Percentiles rank a stretch among this genome's conserved stretches.
phyloP scores from a whole-genome alignment of 1,140 invertebrate genomes.

The Euwallacea similis region DNA sequence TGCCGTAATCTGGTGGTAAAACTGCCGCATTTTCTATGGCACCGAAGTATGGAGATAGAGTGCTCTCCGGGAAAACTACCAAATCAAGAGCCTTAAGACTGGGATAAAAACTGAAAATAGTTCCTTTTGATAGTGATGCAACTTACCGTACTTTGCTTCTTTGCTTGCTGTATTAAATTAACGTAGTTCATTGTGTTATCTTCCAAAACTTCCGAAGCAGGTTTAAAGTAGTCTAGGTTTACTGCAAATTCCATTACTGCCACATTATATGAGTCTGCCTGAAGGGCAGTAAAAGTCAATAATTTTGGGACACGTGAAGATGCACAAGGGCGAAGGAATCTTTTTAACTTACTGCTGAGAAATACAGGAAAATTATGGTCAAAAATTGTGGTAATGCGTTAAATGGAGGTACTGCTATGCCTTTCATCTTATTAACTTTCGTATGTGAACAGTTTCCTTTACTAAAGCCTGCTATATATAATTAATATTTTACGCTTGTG shows the following conservation, averaged over 20 bases:
- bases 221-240: slow-evolving; percentile 4
- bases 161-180: slow-evolving; percentile 1
- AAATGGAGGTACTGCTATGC: too few relatives aligned
- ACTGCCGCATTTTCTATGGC: not conserved
- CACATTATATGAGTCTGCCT: slow-evolving; percentile 21
- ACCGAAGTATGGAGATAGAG: slow-evolving; percentile 10
- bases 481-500: too few relatives aligned
- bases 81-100: slow-evolving; percentile 31
- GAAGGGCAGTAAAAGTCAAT: not conserved
- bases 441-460: too few relatives aligned
- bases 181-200: slow-evolving; percentile 17
- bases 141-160: not conserved
- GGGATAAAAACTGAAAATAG: not conserved
- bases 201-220: slow-evolving; percentile 11
- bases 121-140: not conserved
- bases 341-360: too few relatives aligned
- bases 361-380: too few relatives aligned
- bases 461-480: too few relatives aligned
- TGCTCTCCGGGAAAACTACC: slow-evolving; percentile 38
- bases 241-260: slow-evolving; percentile 28
- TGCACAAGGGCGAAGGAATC: too few relatives aligned
- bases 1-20: slow-evolving; percentile 4
- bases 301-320: too few relatives aligned
- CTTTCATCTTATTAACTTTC: too few relatives aligned
- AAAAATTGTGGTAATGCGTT: too few relatives aligned